These are phyloP conservation scores for Myotis daubentonii DNA, from an alignment of 2,797 vertebrate genomes.

Conservation along the genomic window DNA sequence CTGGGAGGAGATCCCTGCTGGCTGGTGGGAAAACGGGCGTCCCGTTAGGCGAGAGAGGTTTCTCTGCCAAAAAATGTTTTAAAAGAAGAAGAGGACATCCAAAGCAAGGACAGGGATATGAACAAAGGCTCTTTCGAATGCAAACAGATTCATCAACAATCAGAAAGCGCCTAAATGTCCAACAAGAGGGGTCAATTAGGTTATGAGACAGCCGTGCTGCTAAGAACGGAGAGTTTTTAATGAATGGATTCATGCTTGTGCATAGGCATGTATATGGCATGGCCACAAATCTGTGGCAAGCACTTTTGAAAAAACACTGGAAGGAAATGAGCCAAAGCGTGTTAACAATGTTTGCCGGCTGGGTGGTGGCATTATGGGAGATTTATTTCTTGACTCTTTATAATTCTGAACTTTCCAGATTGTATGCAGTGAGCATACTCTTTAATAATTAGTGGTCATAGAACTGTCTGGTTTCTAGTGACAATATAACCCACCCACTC, in stretches of 20 bases:
- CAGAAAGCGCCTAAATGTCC: background rate
- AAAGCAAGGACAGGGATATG: background rate
- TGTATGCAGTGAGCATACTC: background rate
- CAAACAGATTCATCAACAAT: background rate
- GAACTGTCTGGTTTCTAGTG: background rate
- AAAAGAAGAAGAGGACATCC: slow-evolving; percentile 11
- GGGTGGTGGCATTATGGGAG: background rate
- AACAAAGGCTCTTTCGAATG: background rate
- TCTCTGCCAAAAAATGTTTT: slow-evolving; percentile 62
- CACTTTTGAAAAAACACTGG: slow-evolving; percentile 31
- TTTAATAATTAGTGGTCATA: background rate
- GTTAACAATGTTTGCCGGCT: background rate
- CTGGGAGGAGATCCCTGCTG: background rate
- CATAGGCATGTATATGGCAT: background rate
- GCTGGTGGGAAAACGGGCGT: background rate
- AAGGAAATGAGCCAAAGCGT: background rate
- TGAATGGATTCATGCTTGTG: background rate
- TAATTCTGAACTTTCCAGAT: background rate
- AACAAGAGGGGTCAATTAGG: background rate
- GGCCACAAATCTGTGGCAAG: background rate
- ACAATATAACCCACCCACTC: too few species aligned
- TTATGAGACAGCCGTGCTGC: background rate
- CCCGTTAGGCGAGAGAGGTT: background rate
- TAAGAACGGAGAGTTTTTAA: background rate
- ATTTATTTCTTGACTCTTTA: background rate